A percentile compares a stretch with the other conserved stretches of the same genome.
These are phyloP conservation scores for Upupa epops DNA, from an alignment of 2,113 vertebrate genomes.

Conservation along the genomic window DNA sequence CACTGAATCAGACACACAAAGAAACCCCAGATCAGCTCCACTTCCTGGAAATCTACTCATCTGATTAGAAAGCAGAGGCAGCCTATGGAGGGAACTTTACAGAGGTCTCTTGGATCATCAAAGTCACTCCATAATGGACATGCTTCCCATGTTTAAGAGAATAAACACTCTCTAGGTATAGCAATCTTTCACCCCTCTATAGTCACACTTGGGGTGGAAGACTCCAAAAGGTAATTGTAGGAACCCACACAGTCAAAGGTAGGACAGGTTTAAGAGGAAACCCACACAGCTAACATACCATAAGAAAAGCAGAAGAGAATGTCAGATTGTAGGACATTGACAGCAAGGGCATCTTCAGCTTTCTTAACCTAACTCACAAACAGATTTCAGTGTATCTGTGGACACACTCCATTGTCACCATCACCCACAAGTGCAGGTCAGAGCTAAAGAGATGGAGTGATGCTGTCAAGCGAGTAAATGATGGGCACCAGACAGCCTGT, in stretches of 20 bases:
- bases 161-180: not conserved
- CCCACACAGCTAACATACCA: not conserved
- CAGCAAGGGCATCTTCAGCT: not conserved
- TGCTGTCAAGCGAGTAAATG: not conserved
- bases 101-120: not conserved
- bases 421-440: not conserved
- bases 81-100: not conserved
- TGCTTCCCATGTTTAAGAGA: not conserved
- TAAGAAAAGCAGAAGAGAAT: not conserved
- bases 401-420: not conserved
- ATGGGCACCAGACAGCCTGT: not conserved
- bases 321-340: not conserved
- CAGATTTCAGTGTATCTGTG: not conserved
- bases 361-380: not conserved
- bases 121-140: not conserved
- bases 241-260: not conserved
- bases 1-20: not conserved
- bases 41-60: not conserved
- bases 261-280: not conserved
- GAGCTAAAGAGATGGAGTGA: not conserved
- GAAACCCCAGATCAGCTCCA: not conserved
- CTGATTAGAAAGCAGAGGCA: not conserved
- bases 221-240: not conserved
- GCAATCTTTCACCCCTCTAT: not conserved
- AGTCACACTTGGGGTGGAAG: not conserved